Evolutionary conservation across 2,888 invertebrate species (phyloP).

Genomic region (Linnaemya vulpina): DNA sequence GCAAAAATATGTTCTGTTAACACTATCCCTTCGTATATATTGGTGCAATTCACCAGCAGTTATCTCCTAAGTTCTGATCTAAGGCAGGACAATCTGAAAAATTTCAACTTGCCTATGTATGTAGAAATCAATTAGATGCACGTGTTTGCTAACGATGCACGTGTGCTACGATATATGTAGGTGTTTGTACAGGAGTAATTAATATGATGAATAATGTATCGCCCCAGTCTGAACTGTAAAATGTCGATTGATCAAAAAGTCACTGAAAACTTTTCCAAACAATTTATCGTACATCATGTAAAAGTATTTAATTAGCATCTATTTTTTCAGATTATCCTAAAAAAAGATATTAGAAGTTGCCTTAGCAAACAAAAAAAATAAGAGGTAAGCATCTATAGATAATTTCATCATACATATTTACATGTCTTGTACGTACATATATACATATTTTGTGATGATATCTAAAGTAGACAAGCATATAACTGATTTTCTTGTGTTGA

Average conservation of each 20-base stretch:
- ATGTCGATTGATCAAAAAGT: conserved; percentile 13
- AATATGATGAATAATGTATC: conserved; percentile 37
- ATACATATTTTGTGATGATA: conserved; percentile 71
- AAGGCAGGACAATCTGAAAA: too few species aligned
- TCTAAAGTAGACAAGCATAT: conserved; percentile 74
- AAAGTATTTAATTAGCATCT: neutral
- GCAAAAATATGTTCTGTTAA: too few species aligned
- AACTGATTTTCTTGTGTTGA: conserved; percentile 73
- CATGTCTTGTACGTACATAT: too few species aligned
- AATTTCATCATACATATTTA: neutral
- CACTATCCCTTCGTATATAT: too few species aligned
- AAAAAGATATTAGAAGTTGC: too few species aligned
- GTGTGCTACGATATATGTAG: too few species aligned
- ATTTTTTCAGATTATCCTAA: neutral
- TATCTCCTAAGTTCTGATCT: too few species aligned
- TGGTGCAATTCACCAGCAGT: too few species aligned
- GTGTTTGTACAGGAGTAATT: neutral
- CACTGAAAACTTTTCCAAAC: neutral
- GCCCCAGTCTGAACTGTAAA: conserved; percentile 30
- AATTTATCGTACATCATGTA: neutral
- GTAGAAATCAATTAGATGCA: neutral
- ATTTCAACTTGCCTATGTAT: too few species aligned
- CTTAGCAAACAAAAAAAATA: neutral
- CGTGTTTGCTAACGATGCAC: neutral
- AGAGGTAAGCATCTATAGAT: neutral